These are phyloP conservation scores for Philonicus albiceps DNA, from an alignment of 2,888 invertebrate species.

Conservation along the genomic window DNA sequence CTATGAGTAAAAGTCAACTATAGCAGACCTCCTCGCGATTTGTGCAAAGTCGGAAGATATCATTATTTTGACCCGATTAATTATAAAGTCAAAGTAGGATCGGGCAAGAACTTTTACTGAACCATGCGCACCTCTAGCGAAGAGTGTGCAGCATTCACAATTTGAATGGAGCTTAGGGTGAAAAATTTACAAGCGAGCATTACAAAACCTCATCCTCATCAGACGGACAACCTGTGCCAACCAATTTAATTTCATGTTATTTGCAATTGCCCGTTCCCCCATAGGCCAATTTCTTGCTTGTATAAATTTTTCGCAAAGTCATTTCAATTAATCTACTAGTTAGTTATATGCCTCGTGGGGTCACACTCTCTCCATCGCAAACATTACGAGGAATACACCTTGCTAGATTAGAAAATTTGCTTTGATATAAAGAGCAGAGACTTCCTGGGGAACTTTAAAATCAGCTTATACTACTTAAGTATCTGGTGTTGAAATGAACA, in stretches of 20 bases:
- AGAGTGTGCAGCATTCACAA: background rate
- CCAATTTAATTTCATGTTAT: background rate
- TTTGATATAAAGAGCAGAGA: background rate
- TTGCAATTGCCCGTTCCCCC: background rate
- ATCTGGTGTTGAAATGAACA: background rate
- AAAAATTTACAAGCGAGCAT: background rate
- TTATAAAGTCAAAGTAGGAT: background rate
- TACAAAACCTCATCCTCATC: slow-evolving; percentile 12
- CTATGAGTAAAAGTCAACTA: slow-evolving; percentile 17
- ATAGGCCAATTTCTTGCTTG: background rate
- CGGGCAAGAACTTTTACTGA: background rate
- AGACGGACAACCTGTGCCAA: background rate
- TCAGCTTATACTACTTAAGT: background rate
- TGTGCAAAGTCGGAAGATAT: slow-evolving; percentile 15
- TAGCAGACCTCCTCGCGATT: background rate
- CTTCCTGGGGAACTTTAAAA: background rate
- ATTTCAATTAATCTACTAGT: slow-evolving; percentile 2
- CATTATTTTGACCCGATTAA: slow-evolving; percentile 25
- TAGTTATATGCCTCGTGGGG: background rate
- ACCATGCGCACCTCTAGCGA: background rate
- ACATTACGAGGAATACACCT: background rate
- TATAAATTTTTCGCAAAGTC: slow-evolving; percentile 13
- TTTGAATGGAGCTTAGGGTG: background rate
- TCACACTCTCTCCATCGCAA: background rate
- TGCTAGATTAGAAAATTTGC: background rate